Base-by-base conservation (phyloP, 2,113 vertebrate genomes). In the Poeciliopsis retropinna region DNA sequence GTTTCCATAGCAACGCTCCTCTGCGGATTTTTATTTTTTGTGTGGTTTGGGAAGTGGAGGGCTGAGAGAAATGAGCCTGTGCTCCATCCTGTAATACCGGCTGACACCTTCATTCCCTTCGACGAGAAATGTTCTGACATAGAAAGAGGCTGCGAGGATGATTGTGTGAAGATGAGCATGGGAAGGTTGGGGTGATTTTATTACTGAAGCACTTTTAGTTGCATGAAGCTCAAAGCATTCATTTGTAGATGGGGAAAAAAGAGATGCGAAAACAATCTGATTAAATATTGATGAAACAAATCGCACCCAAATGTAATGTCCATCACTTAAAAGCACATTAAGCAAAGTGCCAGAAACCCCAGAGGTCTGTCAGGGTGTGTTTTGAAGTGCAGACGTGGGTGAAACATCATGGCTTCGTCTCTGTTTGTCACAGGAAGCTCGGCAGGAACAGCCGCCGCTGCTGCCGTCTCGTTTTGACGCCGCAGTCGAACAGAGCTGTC, bases 1-100 rank as follows among this genome's bases (percentile, higher is more conserved):
- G 90, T 92, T 89, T 80, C 89, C 88, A 93, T 92, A 72, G 91
- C 85, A 91, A 91, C 89, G 60, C 29, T 69, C 57, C 37, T 22
- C 66, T 57, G 10, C 3, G 5, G 25, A 19, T 71, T 54, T 72
- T 39, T 64, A 39, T 63, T 67, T 76, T 71, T 75, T 74, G 7
- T 30, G 28, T 22, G 60, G 39, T 64, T 47, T 27, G 7, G 27
- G 44, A 27, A 14, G 10, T n/a, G 4, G 12, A 32, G 68, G 14
- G n/a, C 19, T 67, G 66, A 9, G n/a, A 64, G 67, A 67, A 67
- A 67, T 41, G 51, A 67, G 67, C 44, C 57, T 10, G 79, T 3
- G 32, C 65, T 73, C 34, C 28, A 34, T 69, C 66, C 32, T 65
- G 64, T 82, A 85, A 81, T 80, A 87, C 80, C 63, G 68, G 29